Percentiles rank a stretch among this genome's conserved stretches.
phyloP scores from a whole-genome alignment of 2,797 vertebrate genomes.

The Microchirus variegatus region DNA sequence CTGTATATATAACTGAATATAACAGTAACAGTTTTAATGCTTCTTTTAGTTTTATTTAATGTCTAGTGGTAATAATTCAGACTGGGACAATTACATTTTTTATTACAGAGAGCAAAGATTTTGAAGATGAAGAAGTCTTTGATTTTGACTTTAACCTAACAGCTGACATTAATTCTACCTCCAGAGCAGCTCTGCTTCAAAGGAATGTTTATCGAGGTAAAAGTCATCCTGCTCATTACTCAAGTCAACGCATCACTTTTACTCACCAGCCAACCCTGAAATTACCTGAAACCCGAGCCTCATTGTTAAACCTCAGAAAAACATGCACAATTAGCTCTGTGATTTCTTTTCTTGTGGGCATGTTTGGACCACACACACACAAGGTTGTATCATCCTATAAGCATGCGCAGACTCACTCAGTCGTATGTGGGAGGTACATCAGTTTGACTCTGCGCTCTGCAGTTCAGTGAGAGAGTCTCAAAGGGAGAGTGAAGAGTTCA shows the following conservation, averaged over 20 bases:
- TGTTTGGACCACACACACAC: conserved; percentile 23
- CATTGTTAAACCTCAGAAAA: conserved; percentile 12
- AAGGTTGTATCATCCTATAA: conserved; percentile 11
- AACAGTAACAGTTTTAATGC: too few relatives aligned
- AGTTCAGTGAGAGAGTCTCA: conserved; percentile 81
- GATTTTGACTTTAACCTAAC: not conserved
- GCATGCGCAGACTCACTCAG: conserved; percentile 11
- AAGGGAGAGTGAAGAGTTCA: conserved; percentile 94
- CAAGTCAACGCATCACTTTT: conserved; percentile 1
- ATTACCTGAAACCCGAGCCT: conserved; percentile 13
- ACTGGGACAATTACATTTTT: too few relatives aligned
- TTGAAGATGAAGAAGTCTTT: too few relatives aligned
- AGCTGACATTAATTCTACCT: conserved; percentile 1
- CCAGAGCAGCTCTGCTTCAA: not conserved
- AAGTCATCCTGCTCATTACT: conserved; percentile 9
- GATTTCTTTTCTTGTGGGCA: conserved; percentile 21
- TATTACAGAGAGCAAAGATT: too few relatives aligned
- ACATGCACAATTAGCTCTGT: conserved; percentile 14
- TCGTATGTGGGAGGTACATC: conserved; percentile 33
- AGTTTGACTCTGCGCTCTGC: conserved; percentile 79
- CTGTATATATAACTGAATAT: too few relatives aligned
- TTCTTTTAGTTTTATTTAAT: too few relatives aligned
- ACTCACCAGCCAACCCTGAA: conserved; percentile 7
- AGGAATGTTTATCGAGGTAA: conserved; percentile 8
- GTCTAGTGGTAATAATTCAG: too few relatives aligned